Evolutionary conservation across 2,888 invertebrate species (phyloP).

Genomic region (Melikaiella ostensackeni): DNA sequence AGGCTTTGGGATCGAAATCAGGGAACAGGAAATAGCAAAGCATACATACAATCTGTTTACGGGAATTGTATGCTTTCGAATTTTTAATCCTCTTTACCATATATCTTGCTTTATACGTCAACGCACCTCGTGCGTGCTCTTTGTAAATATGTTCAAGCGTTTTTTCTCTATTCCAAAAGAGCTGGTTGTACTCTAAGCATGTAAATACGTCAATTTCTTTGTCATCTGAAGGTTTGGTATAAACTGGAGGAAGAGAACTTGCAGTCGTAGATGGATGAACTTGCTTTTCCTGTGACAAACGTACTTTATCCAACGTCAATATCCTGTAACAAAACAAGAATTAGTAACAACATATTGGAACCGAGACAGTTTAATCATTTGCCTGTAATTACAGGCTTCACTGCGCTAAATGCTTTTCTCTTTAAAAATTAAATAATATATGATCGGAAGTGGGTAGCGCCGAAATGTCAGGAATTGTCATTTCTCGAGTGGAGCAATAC

Average conservation of each 20-base stretch:
- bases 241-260: neutral
- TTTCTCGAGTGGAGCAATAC: no score
- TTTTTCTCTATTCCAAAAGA: neutral
- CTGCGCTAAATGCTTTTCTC: no score
- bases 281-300: neutral
- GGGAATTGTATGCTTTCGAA: neutral
- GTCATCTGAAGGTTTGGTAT: neutral
- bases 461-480: no score
- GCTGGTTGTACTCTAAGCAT: neutral
- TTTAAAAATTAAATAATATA: no score
- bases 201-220: neutral
- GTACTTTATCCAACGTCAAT: neutral
- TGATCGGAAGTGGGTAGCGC: no score
- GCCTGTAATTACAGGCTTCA: no score
- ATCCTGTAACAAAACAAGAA: neutral
- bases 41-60: neutral
- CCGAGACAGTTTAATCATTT: no score
- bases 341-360: neutral
- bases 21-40: neutral
- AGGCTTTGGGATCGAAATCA: neutral
- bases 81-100: neutral
- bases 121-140: neutral
- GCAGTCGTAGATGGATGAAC: neutral
- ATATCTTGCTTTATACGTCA: slow-evolving; percentile 2
- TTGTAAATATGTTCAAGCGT: neutral